Evolutionary conservation across 2,888 invertebrate genomes (phyloP), one percentile per base, ranked within the genome.

Genomic region (Plagiodera versicolora): DNA sequence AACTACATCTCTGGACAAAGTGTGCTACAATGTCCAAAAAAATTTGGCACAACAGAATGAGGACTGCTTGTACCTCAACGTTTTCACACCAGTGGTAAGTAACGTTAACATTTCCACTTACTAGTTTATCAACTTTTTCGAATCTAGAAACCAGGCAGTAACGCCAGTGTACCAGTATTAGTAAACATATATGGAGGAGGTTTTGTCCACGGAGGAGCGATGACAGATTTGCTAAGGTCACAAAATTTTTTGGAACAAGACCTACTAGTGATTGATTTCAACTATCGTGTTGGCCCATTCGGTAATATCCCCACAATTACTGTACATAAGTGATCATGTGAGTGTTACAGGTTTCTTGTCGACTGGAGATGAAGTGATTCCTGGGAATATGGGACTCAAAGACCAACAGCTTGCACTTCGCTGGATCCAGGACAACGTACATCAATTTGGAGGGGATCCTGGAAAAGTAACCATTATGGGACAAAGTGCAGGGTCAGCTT

Each of bases 271-370:
- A 74, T 73, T 2, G 63, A 64, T 9, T 61, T 71, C 16, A 72
- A 72, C 45, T 72, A 72, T 45, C 57, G 72, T 30, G 44, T 72
- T 6, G 72, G 72, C 47, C 67, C 70, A 39, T 72, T 71, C 58
- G 72, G 72, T 71, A 62, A 60, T 59, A 18, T 2, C 14, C 39
- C 1, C n/a, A 6, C 3, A 14, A 24, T 6, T 6, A 24, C 6
- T 6, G 16, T 16, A n/a, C 18, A 5, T 6, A 19, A 19, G 14
- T 9, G n/a, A 2, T 4, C 14, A 17, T 19, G 4, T 4, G 14
- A 17, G 1, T 10, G 11, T 57, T 60, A 11, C 55, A 61, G 70
- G 72, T 16, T 72, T 72, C 54, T 30, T 72, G 11, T 70, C 67
- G n/a, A 70, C 70, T 24, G 48, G 55, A 14, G 70, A 72, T 60